Percentiles rank a stretch among this genome's conserved stretches.
These are phyloP conservation scores for Nephila pilipes DNA, from an alignment of 1,140 invertebrate species.

Conservation along the genomic window DNA sequence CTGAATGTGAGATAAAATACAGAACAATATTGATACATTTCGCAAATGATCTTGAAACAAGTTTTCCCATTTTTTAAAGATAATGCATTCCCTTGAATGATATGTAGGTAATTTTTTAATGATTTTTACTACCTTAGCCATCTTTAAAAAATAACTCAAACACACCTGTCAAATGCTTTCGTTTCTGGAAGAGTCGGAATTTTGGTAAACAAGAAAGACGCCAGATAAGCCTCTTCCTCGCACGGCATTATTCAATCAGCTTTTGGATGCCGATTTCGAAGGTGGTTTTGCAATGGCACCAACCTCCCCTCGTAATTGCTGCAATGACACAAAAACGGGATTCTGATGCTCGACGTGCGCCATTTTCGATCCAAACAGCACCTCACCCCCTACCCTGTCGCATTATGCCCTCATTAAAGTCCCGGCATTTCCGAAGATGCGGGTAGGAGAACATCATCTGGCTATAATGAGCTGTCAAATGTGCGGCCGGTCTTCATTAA, in stretches of 20 bases:
- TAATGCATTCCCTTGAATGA: too few species aligned
- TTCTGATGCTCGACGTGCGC: conserved; percentile 15
- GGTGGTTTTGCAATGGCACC: background rate
- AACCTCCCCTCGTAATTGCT: background rate
- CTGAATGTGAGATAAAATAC: too few species aligned
- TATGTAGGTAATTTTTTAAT: too few species aligned
- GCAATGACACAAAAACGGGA: background rate
- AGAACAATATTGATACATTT: too few species aligned
- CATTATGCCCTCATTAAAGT: conserved; percentile 73
- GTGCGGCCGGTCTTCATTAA: conserved; percentile 74
- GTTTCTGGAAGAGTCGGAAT: too few species aligned
- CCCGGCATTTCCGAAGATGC: conserved; percentile 70
- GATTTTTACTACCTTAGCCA: too few species aligned
- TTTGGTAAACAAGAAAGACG: too few species aligned
- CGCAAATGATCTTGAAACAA: too few species aligned
- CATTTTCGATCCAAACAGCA: conserved; percentile 38
- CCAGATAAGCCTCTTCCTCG: background rate
- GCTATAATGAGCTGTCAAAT: conserved; percentile 74
- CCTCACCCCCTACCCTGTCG: background rate
- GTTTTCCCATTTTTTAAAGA: too few species aligned
- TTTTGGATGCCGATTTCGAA: background rate
- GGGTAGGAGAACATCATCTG: conserved; percentile 60
- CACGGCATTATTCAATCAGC: background rate
- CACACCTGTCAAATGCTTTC: too few species aligned
- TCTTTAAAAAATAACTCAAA: too few species aligned